These are phyloP conservation scores for Microcebus jonahi DNA, from an alignment of 2,113 vertebrate genomes.

Conservation along the genomic window DNA sequence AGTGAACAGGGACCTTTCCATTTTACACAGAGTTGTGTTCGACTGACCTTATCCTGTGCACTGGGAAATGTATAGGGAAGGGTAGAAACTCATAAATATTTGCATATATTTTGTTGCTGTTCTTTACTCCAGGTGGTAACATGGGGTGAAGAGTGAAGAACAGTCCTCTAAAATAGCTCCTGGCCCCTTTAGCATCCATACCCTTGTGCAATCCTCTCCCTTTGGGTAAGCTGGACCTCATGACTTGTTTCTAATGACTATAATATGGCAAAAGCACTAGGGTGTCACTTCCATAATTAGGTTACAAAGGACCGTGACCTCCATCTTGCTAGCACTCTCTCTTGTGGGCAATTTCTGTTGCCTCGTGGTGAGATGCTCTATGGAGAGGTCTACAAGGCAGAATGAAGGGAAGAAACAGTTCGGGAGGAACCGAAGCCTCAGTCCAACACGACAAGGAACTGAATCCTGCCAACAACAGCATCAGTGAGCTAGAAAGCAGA, in stretches of 20 bases:
- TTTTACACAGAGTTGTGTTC: background rate
- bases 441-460: background rate
- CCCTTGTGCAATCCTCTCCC: fast-evolving
- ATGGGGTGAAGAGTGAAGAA: too few relatives aligned
- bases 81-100: background rate
- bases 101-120: background rate
- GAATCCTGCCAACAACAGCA: background rate
- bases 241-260: background rate
- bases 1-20: conserved; percentile 9
- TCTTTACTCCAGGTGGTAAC: background rate
- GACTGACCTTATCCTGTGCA: background rate
- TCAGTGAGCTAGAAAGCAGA: background rate
- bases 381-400: background rate
- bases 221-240: background rate
- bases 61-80: background rate
- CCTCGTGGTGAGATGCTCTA: background rate
- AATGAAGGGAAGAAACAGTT: background rate
- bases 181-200: background rate
- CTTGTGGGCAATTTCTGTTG: background rate
- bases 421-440: background rate
- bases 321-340: background rate
- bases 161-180: background rate
- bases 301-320: background rate
- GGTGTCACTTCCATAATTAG: background rate
- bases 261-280: background rate